Base-by-base conservation (phyloP, 2,113 vertebrate species). In the Sinosuthora webbiana region DNA sequence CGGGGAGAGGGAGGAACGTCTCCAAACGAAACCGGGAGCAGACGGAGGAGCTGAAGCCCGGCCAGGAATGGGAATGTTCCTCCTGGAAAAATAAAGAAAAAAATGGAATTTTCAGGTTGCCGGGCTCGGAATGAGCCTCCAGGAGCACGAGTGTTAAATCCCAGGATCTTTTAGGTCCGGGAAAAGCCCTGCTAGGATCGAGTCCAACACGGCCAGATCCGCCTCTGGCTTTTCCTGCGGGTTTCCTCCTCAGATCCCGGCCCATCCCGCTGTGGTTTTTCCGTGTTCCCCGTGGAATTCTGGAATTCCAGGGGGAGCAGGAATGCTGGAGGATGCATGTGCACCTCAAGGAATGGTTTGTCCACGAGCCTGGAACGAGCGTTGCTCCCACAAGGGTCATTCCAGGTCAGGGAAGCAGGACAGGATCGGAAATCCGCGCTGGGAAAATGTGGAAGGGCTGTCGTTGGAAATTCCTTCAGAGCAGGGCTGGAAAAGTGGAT, bases 11-110 rank as follows among this genome's bases (percentile, higher is more conserved):
- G 82, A 91, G 93, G 87, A 94, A 84, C 77, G 28, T 76, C 93
- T 94, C 94, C 96, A 91, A 95, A 57, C 20, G 62, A 95, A 96
- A 96, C 91, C 65, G 89, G 81, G 81, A 94, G 83, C 39, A 87
- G 77, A n/a, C 5, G 2, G 90, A 77, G 88, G 18, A 89, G 77
- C 49, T 92, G 83, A 87, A 91, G 83, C 84, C 27, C 20, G 18
- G 93, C 80, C 95, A 89, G 93, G 69, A 79, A 10, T 16, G 73
- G 37, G 53, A 59, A 80, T 28, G 68, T 47, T 94, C 59, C 73
- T 64, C 55, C 64, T 87, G 71, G 5, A 4, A 18, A 13, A 30
- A 13, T 6, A 13, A 30, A 17, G 8, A 7, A 5, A 12, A 18
- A 23, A 19, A 41, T 0, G 4, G 64, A 35, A 44, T 81, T 42